Percentiles rank a stretch among this genome's conserved stretches.
phyloP scores from a whole-genome alignment of 2,888 invertebrate genomes.

The Drosophila setosimentum region DNA sequence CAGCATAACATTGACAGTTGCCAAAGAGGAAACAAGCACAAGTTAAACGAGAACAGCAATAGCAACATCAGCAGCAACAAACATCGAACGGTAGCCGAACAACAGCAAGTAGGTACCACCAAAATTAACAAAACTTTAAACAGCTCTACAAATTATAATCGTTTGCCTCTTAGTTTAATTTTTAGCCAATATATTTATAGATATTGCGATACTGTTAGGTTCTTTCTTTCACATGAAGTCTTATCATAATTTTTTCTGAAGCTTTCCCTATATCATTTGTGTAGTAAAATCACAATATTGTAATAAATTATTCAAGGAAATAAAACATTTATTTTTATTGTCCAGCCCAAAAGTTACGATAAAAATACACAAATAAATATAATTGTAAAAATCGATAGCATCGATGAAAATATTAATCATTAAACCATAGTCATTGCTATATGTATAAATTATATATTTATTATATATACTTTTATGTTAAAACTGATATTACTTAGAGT shows the following conservation, averaged over 20 bases:
- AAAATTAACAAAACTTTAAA: conserved; percentile 11
- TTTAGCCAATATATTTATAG: background rate
- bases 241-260: background rate
- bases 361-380: background rate
- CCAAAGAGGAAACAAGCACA: conserved; percentile 73
- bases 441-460: background rate
- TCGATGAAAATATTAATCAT: too few relatives aligned
- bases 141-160: background rate
- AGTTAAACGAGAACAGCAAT: conserved; percentile 64
- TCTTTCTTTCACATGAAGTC: background rate
- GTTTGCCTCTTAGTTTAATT: background rate
- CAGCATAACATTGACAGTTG: conserved; percentile 77
- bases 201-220: background rate
- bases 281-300: background rate
- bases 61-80: conserved; percentile 2
- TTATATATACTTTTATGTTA: background rate
- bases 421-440: background rate
- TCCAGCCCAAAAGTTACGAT: background rate
- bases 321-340: background rate
- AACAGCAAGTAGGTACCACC: conserved; percentile 12
- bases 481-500: background rate
- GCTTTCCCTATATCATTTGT: background rate
- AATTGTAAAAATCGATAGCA: background rate
- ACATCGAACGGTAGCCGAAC: conserved; percentile 53
- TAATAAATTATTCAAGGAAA: background rate